These are phyloP conservation scores for Chlorodrepanis virens DNA, from an alignment of 2,113 vertebrate genomes.

Conservation along the genomic window DNA sequence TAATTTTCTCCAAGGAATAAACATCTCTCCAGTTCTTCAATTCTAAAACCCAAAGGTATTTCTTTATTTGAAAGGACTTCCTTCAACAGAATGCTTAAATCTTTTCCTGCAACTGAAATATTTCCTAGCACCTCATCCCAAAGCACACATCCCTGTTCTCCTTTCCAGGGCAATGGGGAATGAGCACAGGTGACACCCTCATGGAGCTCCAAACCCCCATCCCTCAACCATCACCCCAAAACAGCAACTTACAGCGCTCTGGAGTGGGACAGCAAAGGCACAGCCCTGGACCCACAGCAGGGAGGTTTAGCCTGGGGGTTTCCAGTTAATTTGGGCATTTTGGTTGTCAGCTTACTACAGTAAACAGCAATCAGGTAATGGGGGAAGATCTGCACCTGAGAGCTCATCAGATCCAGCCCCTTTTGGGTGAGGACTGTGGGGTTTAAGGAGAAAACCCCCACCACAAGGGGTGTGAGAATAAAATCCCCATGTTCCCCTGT, in stretches of 20 bases:
- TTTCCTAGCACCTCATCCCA: neutral
- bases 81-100: fast-evolving
- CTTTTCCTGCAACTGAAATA: fast-evolving
- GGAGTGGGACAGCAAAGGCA: too few relatives aligned
- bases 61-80: neutral
- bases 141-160: fast-evolving
- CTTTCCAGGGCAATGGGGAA: fast-evolving
- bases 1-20: neutral
- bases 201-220: neutral
- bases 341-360: neutral
- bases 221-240: neutral
- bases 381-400: neutral
- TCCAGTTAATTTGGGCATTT: neutral
- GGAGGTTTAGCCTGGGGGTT: neutral
- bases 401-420: neutral
- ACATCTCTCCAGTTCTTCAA: neutral
- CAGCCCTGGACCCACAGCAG: fast-evolving
- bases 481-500: fast-evolving
- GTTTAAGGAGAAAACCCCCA: neutral
- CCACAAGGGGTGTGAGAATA: fast-evolving
- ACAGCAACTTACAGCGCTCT: neutral
- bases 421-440: neutral
- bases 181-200: fast-evolving
- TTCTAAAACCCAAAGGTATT: neutral
- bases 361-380: neutral